phyloP scores from a whole-genome alignment of 2,888 invertebrate species.

The Leptopilina syphax region DNA sequence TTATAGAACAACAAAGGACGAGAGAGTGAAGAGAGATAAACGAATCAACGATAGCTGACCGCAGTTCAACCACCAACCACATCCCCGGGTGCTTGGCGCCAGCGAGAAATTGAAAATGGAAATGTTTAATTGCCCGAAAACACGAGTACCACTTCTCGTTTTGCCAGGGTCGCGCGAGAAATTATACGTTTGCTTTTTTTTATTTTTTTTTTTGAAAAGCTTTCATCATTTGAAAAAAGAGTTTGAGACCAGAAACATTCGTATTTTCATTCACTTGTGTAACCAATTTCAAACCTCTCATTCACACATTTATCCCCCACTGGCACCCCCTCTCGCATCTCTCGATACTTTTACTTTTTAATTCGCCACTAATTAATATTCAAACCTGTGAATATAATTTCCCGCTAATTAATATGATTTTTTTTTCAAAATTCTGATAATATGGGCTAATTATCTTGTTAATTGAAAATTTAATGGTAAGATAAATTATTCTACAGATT shows the following conservation, averaged over 20 bases:
- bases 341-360: background rate
- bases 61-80: slow-evolving; percentile 69
- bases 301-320: background rate
- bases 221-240: slow-evolving; percentile 47
- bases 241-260: slow-evolving; percentile 42
- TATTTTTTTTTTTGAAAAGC: slow-evolving; percentile 26
- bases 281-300: background rate
- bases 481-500: too few species aligned
- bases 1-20: slow-evolving; percentile 52
- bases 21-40: slow-evolving; percentile 66
- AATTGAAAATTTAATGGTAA: too few species aligned
- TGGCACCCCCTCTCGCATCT: too few species aligned
- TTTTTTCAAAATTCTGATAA: too few species aligned
- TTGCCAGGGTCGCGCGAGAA: slow-evolving; percentile 36
- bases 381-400: too few species aligned
- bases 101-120: slow-evolving; percentile 74
- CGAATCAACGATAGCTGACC: slow-evolving; percentile 75
- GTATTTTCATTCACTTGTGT: slow-evolving; percentile 13
- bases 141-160: slow-evolving; percentile 60
- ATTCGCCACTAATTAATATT: too few species aligned
- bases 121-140: slow-evolving; percentile 75
- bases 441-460: too few species aligned
- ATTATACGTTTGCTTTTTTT: slow-evolving; percentile 50
- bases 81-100: slow-evolving; percentile 63
- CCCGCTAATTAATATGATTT: too few species aligned